Conservation (phyloP, 2,113 vertebrate genomes). For the Dunckerocampus dactyliophorus region DNA sequence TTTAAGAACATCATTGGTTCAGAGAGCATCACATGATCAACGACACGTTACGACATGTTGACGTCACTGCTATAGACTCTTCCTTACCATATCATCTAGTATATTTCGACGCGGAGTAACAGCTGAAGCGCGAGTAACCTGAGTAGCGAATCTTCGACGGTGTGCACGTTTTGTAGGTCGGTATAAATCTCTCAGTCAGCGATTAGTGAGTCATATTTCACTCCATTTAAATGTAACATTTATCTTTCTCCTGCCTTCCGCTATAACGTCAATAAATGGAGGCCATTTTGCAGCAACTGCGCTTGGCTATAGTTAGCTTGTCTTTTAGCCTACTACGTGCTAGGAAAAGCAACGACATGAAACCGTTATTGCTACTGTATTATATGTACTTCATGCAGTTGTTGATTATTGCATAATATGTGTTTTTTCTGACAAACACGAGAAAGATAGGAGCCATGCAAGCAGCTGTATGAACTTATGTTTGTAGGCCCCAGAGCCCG, state of each 20-base stretch:
- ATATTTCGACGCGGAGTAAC: background rate
- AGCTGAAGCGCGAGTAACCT: background rate
- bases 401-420: too few species aligned
- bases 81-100: too few species aligned
- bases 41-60: too few species aligned
- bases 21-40: background rate
- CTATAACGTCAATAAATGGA: background rate
- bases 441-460: too few species aligned
- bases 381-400: too few species aligned
- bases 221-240: background rate
- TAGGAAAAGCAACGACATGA: too few species aligned
- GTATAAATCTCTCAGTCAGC: background rate
- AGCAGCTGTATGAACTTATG: too few species aligned
- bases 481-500: too few species aligned
- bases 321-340: background rate
- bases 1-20: conserved; percentile 1
- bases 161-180: conserved; percentile 33
- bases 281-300: background rate
- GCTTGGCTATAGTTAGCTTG: background rate
- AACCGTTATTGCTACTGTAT: too few species aligned
- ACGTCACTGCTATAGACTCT: background rate
- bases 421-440: too few species aligned
- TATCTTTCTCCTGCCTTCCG: background rate
- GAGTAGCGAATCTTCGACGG: background rate
- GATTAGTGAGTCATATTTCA: background rate